phyloP scores from a whole-genome alignment of 2,113 vertebrate genomes.

The Lichenostomus cassidix region DNA sequence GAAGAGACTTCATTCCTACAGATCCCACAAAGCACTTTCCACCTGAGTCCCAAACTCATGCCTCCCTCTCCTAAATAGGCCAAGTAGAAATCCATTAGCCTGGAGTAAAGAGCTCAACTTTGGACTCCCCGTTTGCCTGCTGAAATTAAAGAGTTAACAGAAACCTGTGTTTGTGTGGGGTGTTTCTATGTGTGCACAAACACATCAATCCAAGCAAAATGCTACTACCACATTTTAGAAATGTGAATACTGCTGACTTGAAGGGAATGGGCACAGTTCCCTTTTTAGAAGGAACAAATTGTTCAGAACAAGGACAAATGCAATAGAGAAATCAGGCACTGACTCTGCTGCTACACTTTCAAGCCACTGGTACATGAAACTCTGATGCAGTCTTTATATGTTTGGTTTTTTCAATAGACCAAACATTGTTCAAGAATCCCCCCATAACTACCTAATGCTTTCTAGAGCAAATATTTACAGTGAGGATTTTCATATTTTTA shows the following conservation, averaged over 20 bases:
- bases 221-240: background rate
- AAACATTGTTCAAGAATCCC: background rate
- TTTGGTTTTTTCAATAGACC: background rate
- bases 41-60: fast-evolving
- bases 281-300: slow-evolving; percentile 58
- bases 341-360: background rate
- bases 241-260: background rate
- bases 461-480: background rate
- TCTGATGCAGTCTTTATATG: background rate
- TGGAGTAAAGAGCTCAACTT: background rate
- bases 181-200: background rate
- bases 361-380: background rate
- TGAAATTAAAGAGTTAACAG: slow-evolving; percentile 19
- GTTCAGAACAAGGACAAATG: slow-evolving; percentile 57
- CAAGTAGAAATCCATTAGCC: background rate
- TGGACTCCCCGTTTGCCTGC: background rate
- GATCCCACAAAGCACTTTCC: background rate
- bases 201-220: background rate
- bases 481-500: background rate
- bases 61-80: background rate
- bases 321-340: background rate
- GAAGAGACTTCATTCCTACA: background rate
- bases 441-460: background rate
- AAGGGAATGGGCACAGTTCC: slow-evolving; percentile 54
- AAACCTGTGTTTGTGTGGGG: background rate